Evolutionary conservation across 2,797 vertebrate species (phyloP), one percentile per base, ranked within the genome.

Genomic region (Alcedo quadribrachys): DNA sequence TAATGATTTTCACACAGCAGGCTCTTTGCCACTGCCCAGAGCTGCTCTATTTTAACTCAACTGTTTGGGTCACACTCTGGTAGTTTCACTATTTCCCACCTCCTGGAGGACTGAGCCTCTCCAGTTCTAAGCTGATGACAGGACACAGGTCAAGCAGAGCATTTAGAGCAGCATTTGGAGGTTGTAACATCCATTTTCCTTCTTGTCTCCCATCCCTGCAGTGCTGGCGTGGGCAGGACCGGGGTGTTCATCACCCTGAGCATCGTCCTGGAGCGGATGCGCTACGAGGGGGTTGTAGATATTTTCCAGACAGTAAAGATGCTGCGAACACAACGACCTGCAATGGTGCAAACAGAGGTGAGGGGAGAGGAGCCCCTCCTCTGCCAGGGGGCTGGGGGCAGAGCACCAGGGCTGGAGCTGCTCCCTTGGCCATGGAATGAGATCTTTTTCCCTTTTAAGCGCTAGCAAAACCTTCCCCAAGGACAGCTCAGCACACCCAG

Each of bases 251-350:
- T 99, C 97, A 99, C 99, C 1, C 98, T 99, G 85, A 99, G 99
- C 94, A 99, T 99, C 46, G 99, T 99, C 42, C 97, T 99, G 97
- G 99, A 99, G 95, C 96, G 99, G 48, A 99, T 99, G 99, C 99
- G 99, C 81, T 99, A 99, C 2, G 99, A 99, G 94, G 99, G 99
- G 0, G 99, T 99, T 94, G 99, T 99, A 90, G 99, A 99, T 97
- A 99, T 99, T 96, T 99, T 99, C 98, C 99, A 99, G 98, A 99
- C 99, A 0, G 99, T 99, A 93, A 99, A 99, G 98, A 99, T 99
- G 99, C 98, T 99, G 87, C 98, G 99, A 91, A 99, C 99, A 50
- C 99, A 99, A 98, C 97, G 99, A 96, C 99, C 99, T 24, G 99
- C 99, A 63, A 99, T 99, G 99, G 99, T 99, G 96, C 99, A 99